A percentile compares a stretch with the other conserved stretches of the same genome.
Evolutionary conservation across 2,797 vertebrate genomes (phyloP).

Genomic region (Potorous gilbertii): DNA sequence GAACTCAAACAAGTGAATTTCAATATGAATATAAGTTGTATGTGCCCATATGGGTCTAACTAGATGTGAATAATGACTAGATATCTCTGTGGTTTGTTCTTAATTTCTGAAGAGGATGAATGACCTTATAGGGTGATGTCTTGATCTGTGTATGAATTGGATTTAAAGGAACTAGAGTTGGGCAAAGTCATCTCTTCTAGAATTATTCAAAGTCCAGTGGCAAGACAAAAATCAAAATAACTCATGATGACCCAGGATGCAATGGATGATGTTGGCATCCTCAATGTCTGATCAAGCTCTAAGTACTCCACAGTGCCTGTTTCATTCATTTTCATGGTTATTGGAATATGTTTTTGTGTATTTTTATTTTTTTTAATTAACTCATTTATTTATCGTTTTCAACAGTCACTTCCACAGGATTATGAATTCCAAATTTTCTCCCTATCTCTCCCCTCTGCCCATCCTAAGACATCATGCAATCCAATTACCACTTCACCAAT

Average conservation of each 20-base stretch:
- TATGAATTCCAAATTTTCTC: no score
- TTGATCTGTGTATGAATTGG: background rate
- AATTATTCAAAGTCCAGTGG: background rate
- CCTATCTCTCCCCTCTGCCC: no score
- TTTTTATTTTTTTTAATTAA: no score
- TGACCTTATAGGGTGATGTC: background rate
- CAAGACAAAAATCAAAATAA: background rate
- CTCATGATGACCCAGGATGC: no score
- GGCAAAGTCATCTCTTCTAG: background rate
- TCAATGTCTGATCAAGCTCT: background rate
- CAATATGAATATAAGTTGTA: background rate
- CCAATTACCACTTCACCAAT: no score
- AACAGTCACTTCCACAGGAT: no score
- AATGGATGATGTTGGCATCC: background rate
- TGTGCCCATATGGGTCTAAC: background rate
- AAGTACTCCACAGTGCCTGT: background rate
- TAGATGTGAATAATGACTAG: background rate
- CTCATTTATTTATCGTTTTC: no score
- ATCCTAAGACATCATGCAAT: no score
- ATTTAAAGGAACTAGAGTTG: background rate
- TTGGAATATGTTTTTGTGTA: background rate
- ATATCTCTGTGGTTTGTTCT: background rate
- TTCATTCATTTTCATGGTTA: background rate
- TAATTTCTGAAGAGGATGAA: background rate
- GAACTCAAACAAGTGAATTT: background rate